A percentile compares a stretch with the other conserved stretches of the same genome.
These are phyloP conservation scores for Epicampocera succincta DNA, from an alignment of 2,888 invertebrate genomes.

Conservation along the genomic window DNA sequence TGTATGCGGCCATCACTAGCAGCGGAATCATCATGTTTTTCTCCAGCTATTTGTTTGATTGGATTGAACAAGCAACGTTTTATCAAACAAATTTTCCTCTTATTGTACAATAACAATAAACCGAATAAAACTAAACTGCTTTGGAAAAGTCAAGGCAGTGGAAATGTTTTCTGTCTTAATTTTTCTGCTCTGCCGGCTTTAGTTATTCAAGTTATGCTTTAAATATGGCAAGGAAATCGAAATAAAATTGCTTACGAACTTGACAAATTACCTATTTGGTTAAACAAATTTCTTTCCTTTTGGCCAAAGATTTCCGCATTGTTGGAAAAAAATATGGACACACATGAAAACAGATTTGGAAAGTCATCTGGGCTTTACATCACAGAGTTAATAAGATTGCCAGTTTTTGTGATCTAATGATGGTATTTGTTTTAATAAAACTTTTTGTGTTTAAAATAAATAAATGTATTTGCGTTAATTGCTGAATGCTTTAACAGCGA, in stretches of 20 bases:
- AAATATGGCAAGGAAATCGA: conserved; percentile 62
- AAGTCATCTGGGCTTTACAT: neutral
- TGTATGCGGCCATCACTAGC: conserved; percentile 22
- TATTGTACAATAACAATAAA: conserved; percentile 1
- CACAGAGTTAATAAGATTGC: too few species aligned
- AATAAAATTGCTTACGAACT: conserved; percentile 60
- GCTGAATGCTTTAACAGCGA: too few species aligned
- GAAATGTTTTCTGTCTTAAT: conserved; percentile 6
- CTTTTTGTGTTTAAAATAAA: too few species aligned
- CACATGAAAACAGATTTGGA: neutral
- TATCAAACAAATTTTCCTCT: conserved; percentile 31
- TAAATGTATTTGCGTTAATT: too few species aligned
- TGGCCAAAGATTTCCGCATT: conserved; percentile 65
- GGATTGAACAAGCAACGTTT: conserved; percentile 8
- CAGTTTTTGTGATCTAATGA: too few species aligned
- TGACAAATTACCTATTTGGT: conserved; percentile 68
- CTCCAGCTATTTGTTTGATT: conserved; percentile 14
- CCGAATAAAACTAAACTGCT: conserved; percentile 37
- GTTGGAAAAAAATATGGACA: conserved; percentile 8
- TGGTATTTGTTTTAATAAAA: too few species aligned
- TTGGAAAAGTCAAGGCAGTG: conserved; percentile 35
- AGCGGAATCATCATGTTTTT: conserved; percentile 32
- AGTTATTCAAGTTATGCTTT: conserved; percentile 56
- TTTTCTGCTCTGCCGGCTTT: conserved; percentile 10
- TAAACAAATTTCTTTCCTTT: conserved; percentile 58